Base-by-base conservation (phyloP, 2,888 invertebrate species). In the Polydesmus complanatus region DNA sequence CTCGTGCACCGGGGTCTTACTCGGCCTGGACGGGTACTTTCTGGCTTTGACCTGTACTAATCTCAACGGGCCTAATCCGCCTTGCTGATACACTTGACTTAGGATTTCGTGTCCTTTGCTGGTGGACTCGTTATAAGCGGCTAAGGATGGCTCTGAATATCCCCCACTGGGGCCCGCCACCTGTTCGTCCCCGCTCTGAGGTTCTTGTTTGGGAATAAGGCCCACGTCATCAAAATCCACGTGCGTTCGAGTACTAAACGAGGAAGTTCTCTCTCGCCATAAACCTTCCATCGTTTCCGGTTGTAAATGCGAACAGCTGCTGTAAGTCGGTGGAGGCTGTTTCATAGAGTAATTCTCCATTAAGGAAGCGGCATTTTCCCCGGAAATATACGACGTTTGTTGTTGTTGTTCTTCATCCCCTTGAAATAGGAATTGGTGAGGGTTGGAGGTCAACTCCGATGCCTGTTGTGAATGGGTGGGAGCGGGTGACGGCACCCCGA, bases 1-100 rank as follows among this genome's bases (percentile, higher is more conserved):
- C 76, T 97, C 96, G 77, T 96, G 95, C 23, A 95, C 92, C 8
- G 97, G 96, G 49, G 96, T 95, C 77, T 96, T 96, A 77, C 93
- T 93, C 54, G 95, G 95, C 67, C 96, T 80, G 77, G 94, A 95
- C 19, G 95, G 95, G 74, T 96, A 96, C 75, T 95, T 95, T 66
- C 95, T 81, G 21, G 94, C 93, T 73, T 96, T 95, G 11, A 93
- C 92, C 25, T 92, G 90, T 59, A 93, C 88, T 68, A 94, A 78
- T 71, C 90, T 86, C 58, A 93, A 77, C 27, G 93, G 92, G 69
- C 88, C 81, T 55, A 86, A 82, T 73, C 86, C 81, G 72, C 88
- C 88, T 76, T 91, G 91, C 65, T 71, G 71, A 63, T 71, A 71
- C 37, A 71, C 71, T 67, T 73, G 73, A 55, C 90, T 91, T n/a